These are phyloP conservation scores for Egretta garzetta DNA, from an alignment of 2,113 vertebrate species.

Conservation along the genomic window DNA sequence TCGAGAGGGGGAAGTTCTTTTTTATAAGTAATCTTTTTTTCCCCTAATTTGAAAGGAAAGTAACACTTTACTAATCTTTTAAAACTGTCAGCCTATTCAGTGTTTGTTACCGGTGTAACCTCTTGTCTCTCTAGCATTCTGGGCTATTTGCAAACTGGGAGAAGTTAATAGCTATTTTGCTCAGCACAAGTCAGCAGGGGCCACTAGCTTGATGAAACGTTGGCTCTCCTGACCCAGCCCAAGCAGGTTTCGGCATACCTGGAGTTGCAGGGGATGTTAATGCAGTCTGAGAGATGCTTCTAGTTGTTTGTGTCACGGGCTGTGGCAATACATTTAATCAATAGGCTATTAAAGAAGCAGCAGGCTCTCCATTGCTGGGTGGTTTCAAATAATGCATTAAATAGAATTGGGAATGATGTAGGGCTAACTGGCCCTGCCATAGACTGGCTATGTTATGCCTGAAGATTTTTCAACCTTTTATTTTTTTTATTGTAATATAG, in stretches of 20 bases:
- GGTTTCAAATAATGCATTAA: conserved; percentile 1
- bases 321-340: not conserved
- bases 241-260: not conserved
- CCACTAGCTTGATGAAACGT: not conserved
- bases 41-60: not conserved
- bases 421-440: not conserved
- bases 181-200: not conserved
- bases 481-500: not conserved
- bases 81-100: not conserved
- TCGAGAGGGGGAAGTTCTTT: not conserved
- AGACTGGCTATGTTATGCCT: not conserved
- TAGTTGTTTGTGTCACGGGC: not conserved
- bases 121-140: not conserved
- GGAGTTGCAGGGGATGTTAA: not conserved
- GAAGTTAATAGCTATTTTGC: not conserved
- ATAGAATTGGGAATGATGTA: not conserved
- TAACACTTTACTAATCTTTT: not conserved
- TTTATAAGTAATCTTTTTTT: not conserved
- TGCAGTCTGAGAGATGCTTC: not conserved
- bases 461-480: not conserved
- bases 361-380: not conserved
- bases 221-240: not conserved
- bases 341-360: not conserved
- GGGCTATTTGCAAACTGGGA: not conserved
- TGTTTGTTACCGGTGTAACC: not conserved